phyloP scores from a whole-genome alignment of 1,140 invertebrate species.

The Neodiprion fabricii region DNA sequence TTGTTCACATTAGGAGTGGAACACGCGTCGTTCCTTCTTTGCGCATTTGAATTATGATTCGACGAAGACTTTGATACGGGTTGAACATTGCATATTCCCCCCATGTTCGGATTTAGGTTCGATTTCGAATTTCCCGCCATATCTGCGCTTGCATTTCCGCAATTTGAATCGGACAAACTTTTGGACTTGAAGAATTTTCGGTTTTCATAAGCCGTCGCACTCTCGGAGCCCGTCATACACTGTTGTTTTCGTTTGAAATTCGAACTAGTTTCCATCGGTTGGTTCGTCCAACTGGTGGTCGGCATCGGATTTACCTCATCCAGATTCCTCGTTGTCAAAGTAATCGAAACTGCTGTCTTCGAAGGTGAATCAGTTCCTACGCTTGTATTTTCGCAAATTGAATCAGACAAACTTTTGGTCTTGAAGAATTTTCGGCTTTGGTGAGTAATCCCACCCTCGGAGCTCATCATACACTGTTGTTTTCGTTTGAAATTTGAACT shows the following conservation, averaged over 20 bases:
- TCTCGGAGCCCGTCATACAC: not conserved
- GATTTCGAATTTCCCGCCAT: slow-evolving; percentile 15
- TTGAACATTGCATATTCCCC: slow-evolving; percentile 16
- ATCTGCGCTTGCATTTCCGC: slow-evolving; percentile 17
- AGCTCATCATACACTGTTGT: not conserved
- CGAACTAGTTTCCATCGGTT: not conserved
- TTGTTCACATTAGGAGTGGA: not conserved
- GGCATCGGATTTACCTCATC: not conserved
- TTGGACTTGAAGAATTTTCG: slow-evolving; percentile 49
- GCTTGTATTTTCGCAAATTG: slow-evolving; percentile 27
- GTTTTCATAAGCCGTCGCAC: slow-evolving; percentile 15
- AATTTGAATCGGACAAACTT: slow-evolving; percentile 40
- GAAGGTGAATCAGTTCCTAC: not conserved
- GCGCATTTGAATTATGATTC: not conserved
- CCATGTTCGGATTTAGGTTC: slow-evolving; percentile 15
- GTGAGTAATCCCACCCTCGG: not conserved
- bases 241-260: slow-evolving; percentile 5
- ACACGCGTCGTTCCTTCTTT: not conserved
- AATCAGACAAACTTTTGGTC: slow-evolving; percentile 42
- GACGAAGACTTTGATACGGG: slow-evolving; percentile 16
- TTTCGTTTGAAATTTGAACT: not conserved
- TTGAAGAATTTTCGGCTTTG: slow-evolving; percentile 47
- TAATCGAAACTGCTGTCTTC: not conserved
- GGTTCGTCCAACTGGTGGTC: not conserved
- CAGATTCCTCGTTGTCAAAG: not conserved